Conservation (phyloP, 2,888 invertebrate genomes). For the Trypoxylon attenuatum region DNA sequence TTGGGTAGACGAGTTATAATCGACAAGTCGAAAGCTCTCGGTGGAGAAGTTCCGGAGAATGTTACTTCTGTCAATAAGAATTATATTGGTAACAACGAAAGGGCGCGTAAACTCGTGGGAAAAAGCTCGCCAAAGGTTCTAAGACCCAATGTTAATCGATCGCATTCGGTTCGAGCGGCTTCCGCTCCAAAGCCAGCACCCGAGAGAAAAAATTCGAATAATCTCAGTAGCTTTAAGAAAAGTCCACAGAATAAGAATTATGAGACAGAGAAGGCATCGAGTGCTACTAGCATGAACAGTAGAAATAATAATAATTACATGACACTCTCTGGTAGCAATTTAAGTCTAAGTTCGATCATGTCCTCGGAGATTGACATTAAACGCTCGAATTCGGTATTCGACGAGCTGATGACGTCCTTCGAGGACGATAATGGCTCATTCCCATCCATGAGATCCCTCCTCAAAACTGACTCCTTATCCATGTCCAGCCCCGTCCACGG, state of each 20-base stretch:
- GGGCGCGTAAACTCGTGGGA: slow-evolving; percentile 50
- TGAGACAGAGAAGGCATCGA: slow-evolving; percentile 27
- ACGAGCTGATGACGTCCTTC: slow-evolving; percentile 82
- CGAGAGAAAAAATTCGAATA: slow-evolving; percentile 47
- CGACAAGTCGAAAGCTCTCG: slow-evolving; percentile 65
- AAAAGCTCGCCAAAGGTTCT: slow-evolving; percentile 47
- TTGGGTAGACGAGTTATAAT: slow-evolving; percentile 65
- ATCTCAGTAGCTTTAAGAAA: background rate
- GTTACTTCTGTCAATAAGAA: slow-evolving; percentile 8
- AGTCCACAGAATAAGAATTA: background rate
- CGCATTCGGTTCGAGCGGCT: slow-evolving; percentile 57
- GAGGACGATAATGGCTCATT: slow-evolving; percentile 78
- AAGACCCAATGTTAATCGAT: slow-evolving; percentile 55
- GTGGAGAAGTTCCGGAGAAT: slow-evolving; percentile 39
- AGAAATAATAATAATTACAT: slow-evolving; percentile 45
- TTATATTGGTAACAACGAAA: slow-evolving; percentile 41
- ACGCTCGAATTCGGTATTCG: slow-evolving; percentile 74
- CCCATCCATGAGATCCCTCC: slow-evolving; percentile 73
- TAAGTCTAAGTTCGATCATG: slow-evolving; percentile 66
- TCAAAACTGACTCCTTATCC: slow-evolving; percentile 69
- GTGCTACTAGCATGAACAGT: slow-evolving; percentile 33
- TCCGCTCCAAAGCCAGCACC: slow-evolving; percentile 59
- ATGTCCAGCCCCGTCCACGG: slow-evolving; percentile 66
- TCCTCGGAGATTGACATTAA: slow-evolving; percentile 67
- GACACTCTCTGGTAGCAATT: slow-evolving; percentile 59